Base-by-base conservation (phyloP, 2,113 vertebrate species). In the Petrocephalus zakoni region DNA sequence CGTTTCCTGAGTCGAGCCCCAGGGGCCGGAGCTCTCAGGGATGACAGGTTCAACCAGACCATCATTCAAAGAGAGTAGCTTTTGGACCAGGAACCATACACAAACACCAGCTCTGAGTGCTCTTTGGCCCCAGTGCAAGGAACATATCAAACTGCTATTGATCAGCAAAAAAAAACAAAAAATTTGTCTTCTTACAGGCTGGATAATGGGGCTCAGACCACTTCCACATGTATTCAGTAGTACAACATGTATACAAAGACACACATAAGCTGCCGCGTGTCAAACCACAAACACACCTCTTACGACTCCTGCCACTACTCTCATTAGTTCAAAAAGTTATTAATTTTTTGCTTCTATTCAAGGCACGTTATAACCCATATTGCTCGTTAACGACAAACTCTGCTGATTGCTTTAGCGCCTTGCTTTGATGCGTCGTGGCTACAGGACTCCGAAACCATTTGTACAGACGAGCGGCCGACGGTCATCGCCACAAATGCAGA, bases 281-380 rank as follows among this genome's bases (percentile, higher is more conserved):
- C 29, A 19, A 56, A 17, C 10, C 46, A 83, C 46, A 86, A 56
- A 53, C 52, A 34, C 25, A 82, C 22, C 19, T 58, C 52, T 29
- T 53, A 42, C 29, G 37, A n/a, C 51, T 88, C 52, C 52, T 88
- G 19, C 47, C 52, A 2, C 5, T 46, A 10, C 25, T 58, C 84
- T 49, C 51, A 88, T 25, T 83, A 42, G 7, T 84, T 83, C 21
- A 56, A 1, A 88, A 4, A 25, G 4, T 82, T 8, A 61, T 53
- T 78, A 55, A 9, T 87, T 82, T 88, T 91, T 92, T 92, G 51
- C 90, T 93, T 90, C 64, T 92, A 93, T 88, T 92, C 92, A 95
- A 95, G 94, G 94, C 94, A 94, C 94, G 92, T 64, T 90, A 93
- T 92, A 85, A 92, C 91, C 88, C 7, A 1, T 90, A 90, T 92